Evolutionary conservation across 2,888 invertebrate genomes (phyloP).

Genomic region (Orthonychiurus folsomi): DNA sequence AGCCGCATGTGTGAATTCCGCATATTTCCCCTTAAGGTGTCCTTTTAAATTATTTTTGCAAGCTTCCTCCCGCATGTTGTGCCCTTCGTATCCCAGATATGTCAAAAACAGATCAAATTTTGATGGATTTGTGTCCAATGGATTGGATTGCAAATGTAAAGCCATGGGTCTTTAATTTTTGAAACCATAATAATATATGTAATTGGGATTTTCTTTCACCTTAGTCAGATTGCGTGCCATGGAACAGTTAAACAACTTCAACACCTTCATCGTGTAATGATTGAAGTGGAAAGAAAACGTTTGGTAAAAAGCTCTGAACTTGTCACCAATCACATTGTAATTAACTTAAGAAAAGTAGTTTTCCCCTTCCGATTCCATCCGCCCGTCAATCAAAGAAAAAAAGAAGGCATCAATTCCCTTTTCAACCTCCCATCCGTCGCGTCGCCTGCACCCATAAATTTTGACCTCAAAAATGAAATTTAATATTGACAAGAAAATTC

Average conservation of each 20-base stretch:
- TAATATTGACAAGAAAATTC: background rate
- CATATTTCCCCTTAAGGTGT: background rate
- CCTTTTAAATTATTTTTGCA: background rate
- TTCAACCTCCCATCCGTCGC: background rate
- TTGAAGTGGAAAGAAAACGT: too few species aligned
- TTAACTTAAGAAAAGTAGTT: background rate
- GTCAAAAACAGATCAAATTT: background rate
- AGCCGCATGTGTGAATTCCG: background rate
- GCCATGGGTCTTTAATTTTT: background rate
- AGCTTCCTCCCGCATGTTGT: background rate
- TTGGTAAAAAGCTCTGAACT: slow-evolving; percentile 1
- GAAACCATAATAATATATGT: background rate
- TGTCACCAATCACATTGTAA: background rate
- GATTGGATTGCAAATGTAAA: background rate
- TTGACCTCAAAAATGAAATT: too few species aligned
- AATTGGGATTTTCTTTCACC: background rate
- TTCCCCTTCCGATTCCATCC: background rate
- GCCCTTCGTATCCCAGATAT: background rate
- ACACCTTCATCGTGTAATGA: too few species aligned
- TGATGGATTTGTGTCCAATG: background rate
- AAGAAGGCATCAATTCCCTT: background rate
- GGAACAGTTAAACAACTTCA: background rate
- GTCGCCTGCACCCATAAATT: too few species aligned
- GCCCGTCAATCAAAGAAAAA: background rate
- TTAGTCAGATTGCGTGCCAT: background rate